Evolutionary conservation across 2,113 vertebrate genomes (phyloP), one percentile per base, ranked within the genome.

Genomic region (Eptatretus burgeri): DNA sequence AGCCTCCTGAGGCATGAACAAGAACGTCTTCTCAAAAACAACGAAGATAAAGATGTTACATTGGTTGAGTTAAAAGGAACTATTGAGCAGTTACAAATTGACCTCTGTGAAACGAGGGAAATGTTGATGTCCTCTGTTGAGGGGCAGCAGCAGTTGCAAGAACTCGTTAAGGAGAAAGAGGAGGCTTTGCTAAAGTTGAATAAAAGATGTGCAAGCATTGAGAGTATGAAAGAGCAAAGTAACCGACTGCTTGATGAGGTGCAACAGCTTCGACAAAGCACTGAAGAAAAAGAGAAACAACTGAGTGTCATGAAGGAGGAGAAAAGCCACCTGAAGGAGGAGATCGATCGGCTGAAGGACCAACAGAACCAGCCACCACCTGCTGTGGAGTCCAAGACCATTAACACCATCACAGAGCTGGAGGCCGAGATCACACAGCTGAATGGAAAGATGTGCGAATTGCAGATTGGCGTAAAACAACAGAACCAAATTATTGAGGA

Each of bases 311-410:
- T 96, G 88, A 98, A 94, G 66, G 91, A 98, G 70, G 83, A 94
- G 70, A 93, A 88, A 70, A 96, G 80, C 67, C 91, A 98, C 66
- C 72, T 98, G 62, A 85, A 89, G 64, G 89, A 98, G 71, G 84
- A 98, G 71, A 79, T 93, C 0, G 89, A 96, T 51, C 76, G 83
- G 1, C 66, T 93, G 53, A 73, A 78, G 62, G 91, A 95, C 66
- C 84, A 95, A 67, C 87, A 94, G 20, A 86, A 77, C 70, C 75
- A 83, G 66, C 74, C 77, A 1, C 70, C 66, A 0, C 67, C 73
- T 19, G 66, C 71, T 53, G 71, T 81, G 11, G 87, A 89, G 63
- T 82, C 82, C 1, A 80, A 78, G 72, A 77, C 84, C 2, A 73
- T 83, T 14, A 86, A 83, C 66, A 78, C 84, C 62, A 76, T 85